Base-by-base conservation (phyloP, 2,797 vertebrate genomes). In the Emys orbicularis region DNA sequence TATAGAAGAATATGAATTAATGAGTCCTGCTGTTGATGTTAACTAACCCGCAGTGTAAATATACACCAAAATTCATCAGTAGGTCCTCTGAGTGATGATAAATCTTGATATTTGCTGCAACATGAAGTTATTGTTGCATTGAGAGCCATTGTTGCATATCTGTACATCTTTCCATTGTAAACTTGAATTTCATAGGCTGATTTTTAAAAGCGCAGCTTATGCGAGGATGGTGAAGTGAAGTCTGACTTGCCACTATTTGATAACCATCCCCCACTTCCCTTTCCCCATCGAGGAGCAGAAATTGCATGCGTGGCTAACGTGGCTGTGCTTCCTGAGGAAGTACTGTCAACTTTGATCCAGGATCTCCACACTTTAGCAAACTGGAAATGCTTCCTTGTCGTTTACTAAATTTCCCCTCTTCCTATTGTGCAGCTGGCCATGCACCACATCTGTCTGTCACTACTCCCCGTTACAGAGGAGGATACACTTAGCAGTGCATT, bases 321-420 rank as follows among this genome's bases (percentile, higher is more conserved):
- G 76, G 16, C 3, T 80, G 57, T 90, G 57, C 54, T 92, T 91
- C 87, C 91, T 92, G 83, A 92, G 91, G 89, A 93, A 94, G 25
- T 84, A 88, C 37, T 59, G 53, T 34, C 59, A 54, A 83, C 57
- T 25, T 49, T 4, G 49, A 84, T 21, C 44, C 50, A 65, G 65
- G 57, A 56, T 65, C 82, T 86, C 37, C 25, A 13, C 50, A 29
- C 49, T 54, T 29, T 54, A 25, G 80, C 37, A 74, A 81, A 18
- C 49, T 56, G 84, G n/a, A 84, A 1, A 50, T 37, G 65, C 81
- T 72, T 49, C 65, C 84, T 68, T 44, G 54, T n/a, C 37, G 21
- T 44, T 27, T 29, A 21, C 53, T 23, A 34, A 54, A 21, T 0
- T 10, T 19, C 44, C 23, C 74, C 44, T 52, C 81, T 83, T 90